A percentile compares a stretch with the other conserved stretches of the same genome.
These are phyloP conservation scores for Basileuterus tristriatus DNA, from an alignment of 2,797 vertebrate genomes.

Conservation along the genomic window DNA sequence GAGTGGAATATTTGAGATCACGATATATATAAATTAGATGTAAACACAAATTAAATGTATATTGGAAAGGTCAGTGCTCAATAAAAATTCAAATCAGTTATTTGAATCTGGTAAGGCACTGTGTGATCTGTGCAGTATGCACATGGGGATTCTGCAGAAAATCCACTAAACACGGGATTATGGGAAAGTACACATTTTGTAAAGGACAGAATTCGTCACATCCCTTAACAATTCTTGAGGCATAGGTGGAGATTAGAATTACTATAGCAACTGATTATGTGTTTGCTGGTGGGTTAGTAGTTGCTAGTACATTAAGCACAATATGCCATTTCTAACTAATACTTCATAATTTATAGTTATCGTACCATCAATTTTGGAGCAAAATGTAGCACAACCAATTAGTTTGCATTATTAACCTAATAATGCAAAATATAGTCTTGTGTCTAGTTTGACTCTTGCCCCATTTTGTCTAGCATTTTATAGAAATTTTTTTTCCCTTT, in stretches of 20 bases:
- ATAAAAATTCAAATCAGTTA: conserved; percentile 45
- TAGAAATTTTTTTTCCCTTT: neutral
- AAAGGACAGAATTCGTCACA: conserved; percentile 10
- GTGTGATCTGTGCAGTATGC: neutral
- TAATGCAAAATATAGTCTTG: neutral
- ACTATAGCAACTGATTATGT: conserved; percentile 43
- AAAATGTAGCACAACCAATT: neutral
- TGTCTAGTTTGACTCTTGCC: neutral
- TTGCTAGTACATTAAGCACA: neutral
- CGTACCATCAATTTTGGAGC: neutral
- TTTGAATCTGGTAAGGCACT: neutral
- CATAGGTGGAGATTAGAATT: conserved; percentile 5
- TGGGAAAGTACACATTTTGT: neutral
- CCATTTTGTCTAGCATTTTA: neutral
- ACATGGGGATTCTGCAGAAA: conserved; percentile 15
- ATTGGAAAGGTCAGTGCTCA: conserved; percentile 23
- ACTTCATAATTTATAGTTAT: conserved; percentile 5
- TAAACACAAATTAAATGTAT: neutral
- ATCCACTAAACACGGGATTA: neutral
- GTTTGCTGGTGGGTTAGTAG: neutral
- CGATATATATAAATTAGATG: neutral
- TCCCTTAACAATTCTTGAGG: neutral
- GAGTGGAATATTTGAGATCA: neutral
- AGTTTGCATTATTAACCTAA: neutral
- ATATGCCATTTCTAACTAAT: conserved; percentile 14